Conservation (phyloP, 2,113 vertebrate genomes). For the Nibea coibor region DNA sequence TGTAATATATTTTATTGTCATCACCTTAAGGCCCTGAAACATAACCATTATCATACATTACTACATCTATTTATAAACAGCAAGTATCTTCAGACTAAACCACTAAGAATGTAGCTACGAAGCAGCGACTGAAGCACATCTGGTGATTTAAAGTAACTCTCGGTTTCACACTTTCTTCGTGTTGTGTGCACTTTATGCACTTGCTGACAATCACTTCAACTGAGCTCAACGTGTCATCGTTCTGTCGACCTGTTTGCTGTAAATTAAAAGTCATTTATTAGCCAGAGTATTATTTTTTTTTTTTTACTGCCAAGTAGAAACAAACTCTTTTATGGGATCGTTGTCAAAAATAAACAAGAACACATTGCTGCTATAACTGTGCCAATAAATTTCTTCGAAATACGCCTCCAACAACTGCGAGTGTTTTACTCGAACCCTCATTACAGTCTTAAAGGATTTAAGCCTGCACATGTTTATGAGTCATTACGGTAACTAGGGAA, state of each 20-base stretch:
- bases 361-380: constrained; percentile 79
- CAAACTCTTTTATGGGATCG: constrained; percentile 34
- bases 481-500: constrained; percentile 9
- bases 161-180: constrained; percentile 50
- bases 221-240: constrained; percentile 51
- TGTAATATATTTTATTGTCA: constrained; percentile 55
- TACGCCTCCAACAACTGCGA: constrained; percentile 12
- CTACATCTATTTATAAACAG: constrained; percentile 71
- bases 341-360: constrained; percentile 66
- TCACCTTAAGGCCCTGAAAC: constrained; percentile 50
- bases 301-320: constrained; percentile 37
- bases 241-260: constrained; percentile 25
- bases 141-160: constrained; percentile 18
- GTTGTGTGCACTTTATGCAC: constrained; percentile 70
- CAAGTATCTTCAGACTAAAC: constrained; percentile 55
- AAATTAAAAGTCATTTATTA: constrained; percentile 25
- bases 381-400: constrained; percentile 74
- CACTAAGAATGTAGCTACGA: constrained; percentile 67
- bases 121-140: constrained; percentile 35
- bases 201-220: constrained; percentile 67
- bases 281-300: neutral
- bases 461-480: constrained; percentile 19
- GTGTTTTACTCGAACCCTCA: constrained; percentile 19
- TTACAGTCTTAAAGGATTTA: neutral
- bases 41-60: constrained; percentile 55